These are phyloP conservation scores for Orchesella cincta DNA, from an alignment of 1,140 invertebrate genomes.

Conservation along the genomic window DNA sequence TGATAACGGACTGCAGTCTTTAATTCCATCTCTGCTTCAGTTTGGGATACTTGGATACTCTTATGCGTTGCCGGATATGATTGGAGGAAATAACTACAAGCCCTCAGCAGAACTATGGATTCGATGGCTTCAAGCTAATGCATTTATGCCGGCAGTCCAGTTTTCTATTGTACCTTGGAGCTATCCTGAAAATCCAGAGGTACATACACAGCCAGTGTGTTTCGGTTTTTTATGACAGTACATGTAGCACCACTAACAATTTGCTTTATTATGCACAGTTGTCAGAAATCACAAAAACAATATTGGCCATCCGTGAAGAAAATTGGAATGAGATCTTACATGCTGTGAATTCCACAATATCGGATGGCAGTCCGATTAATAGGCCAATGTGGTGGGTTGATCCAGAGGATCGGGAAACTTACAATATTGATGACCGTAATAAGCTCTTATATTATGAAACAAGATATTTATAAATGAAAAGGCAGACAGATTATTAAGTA, in stretches of 20 bases:
- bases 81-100: constrained; percentile 79
- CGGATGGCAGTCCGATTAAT: constrained; percentile 69
- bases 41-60: constrained; percentile 55
- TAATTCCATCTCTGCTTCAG: constrained; percentile 75
- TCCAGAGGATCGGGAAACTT: constrained; percentile 57
- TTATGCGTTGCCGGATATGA: constrained; percentile 85
- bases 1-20: constrained; percentile 73
- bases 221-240: too few relatives aligned
- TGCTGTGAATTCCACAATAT: constrained; percentile 64
- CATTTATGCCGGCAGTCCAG: constrained; percentile 84
- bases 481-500: not conserved
- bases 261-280: not conserved
- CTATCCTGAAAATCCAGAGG: constrained; percentile 67
- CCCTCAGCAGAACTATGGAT: constrained; percentile 79
- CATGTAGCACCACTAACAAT: not conserved
- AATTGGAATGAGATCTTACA: constrained; percentile 65
- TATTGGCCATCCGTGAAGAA: too few relatives aligned
- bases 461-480: not conserved
- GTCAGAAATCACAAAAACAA: constrained; percentile 53
- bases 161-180: constrained; percentile 87
- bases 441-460: constrained; percentile 2
- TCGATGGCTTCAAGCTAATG: constrained; percentile 83
- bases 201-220: not conserved
- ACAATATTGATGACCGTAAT: constrained; percentile 55
- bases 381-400: constrained; percentile 84